Base-by-base conservation (phyloP, 1,140 invertebrate genomes). In the Aethina tumida region DNA sequence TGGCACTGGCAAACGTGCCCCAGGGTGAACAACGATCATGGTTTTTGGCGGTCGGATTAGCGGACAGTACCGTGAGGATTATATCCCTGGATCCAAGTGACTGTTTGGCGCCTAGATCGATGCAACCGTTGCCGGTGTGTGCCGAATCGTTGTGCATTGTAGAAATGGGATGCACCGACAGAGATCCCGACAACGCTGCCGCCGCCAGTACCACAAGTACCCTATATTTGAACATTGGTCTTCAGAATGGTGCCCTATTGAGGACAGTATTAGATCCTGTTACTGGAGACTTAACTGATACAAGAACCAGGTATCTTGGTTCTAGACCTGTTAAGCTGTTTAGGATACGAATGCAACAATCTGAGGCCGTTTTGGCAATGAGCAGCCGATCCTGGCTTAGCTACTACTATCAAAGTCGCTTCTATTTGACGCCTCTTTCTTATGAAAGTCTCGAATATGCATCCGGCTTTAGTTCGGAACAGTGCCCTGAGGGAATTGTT, bases 391-490 rank as follows among this genome's bases (percentile, higher is more conserved):
- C 93, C 0, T 99, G 96, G 97, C 67, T 99, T 1, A 95, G 93
- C 60, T 99, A 99, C 55, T 94, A 94, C 49, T 97, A 97, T 62
- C 96, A 99, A 64, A 98, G 94, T 67, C 70, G 85, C 28, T 95
- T 94, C 55, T 93, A 97, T 66, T 67, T 98, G 5, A 97, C 94
- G 0, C 94, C 95, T 1, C 62, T 98, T 0, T 97, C 92, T 0
- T 98, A 97, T 57, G 93, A 97, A 65, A 86, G 86, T 28, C 64
- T 99, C 13, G 97, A 99, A 59, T 97, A 95, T 69, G 96, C 97
- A 1, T 94, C 93, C 0, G 93, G 94, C 7, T 99, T 98, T 60
- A 91, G 91, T 39, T 97, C 92, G 40, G 95, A 99, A 65, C 96
- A 99, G 63, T 99, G 96, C 73, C 91, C 93, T 1, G 97, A 99